Evolutionary conservation across 2,888 invertebrate genomes (phyloP), one percentile per base, ranked within the genome.

Genomic region (Exocentrus adspersus): DNA sequence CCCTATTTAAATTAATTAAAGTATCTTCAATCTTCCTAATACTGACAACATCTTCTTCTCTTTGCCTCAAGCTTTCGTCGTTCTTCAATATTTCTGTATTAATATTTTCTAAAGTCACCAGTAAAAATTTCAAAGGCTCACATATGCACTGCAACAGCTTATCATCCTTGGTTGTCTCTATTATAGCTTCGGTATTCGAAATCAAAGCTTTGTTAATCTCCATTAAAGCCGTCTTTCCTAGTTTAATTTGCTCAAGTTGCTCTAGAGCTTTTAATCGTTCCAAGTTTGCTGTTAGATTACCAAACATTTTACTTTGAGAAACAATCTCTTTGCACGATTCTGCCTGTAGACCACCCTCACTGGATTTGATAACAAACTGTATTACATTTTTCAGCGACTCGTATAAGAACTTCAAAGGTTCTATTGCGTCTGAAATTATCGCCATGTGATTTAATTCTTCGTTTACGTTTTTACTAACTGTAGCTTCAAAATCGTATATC

Each of bases 391-490:
- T 62, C 42, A 70, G 54, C 10, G 65, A 63, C 6, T 69, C 71
- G 48, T 56, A 59, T 9, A 74, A 60, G 51, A 68, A 72, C 43
- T 71, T 64, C n/a, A 72, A 32, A 2, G 69, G 65, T 24, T 71
- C 71, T 2, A 61, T 52, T 5, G 69, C 20, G 12, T 67, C 68
- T 3, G 43, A 20, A 1, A 64, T 19, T 32, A 50, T n/a, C 12
- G 24, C 51, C 16, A 69, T 43, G 4, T 24, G 32, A 14, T 64
- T 65, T 10, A 67, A 63, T 6, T 61, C 37, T 37, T 62, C 64
- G 7, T 68, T 65, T 41, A 60, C 62, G 52, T 46, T 60, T 43
- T 66, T 24, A 46, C 37, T 51, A 12, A 69, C 30, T 56, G 61
- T 37, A n/a, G 51, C 59, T 45, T 60, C 32, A 54, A 63, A 57